These are phyloP conservation scores for Spilogale gracilis DNA, from an alignment of 2,113 vertebrate species.

Conservation along the genomic window DNA sequence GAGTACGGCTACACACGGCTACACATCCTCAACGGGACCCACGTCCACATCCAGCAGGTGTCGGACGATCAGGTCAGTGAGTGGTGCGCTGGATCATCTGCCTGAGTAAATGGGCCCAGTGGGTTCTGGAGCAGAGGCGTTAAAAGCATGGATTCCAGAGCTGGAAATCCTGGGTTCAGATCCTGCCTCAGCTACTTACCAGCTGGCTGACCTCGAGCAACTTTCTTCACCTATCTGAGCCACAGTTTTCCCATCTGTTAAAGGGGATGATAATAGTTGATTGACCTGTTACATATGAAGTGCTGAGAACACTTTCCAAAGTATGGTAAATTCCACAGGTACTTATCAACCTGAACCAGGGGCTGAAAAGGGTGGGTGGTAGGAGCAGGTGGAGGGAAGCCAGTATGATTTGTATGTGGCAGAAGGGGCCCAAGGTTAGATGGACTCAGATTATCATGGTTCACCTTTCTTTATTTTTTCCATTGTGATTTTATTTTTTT, in stretches of 20 bases:
- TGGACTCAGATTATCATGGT: neutral
- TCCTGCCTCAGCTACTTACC: neutral
- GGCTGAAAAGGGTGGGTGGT: neutral
- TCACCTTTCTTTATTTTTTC: slow-evolving; percentile 11
- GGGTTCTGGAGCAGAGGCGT: neutral
- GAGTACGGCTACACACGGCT: slow-evolving; percentile 93
- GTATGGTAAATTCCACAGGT: neutral
- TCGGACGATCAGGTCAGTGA: slow-evolving; percentile 93
- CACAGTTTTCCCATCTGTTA: neutral
- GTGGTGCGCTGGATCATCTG: accelerated
- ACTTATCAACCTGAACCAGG: neutral
- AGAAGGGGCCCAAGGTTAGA: neutral
- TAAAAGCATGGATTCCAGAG: neutral
- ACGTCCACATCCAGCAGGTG: slow-evolving; percentile 94
- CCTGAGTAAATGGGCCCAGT: accelerated
- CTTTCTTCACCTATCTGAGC: neutral
- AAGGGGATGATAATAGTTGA: neutral
- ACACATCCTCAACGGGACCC: slow-evolving; percentile 90
- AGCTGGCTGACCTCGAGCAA: neutral
- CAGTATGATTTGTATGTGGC: too few relatives aligned
- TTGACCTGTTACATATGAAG: neutral
- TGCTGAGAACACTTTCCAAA: neutral
- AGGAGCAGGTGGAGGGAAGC: neutral
- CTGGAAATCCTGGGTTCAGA: neutral
- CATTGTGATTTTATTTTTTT: neutral